phyloP scores from a whole-genome alignment of 2,797 vertebrate genomes.

The Sebastes diploproa region DNA sequence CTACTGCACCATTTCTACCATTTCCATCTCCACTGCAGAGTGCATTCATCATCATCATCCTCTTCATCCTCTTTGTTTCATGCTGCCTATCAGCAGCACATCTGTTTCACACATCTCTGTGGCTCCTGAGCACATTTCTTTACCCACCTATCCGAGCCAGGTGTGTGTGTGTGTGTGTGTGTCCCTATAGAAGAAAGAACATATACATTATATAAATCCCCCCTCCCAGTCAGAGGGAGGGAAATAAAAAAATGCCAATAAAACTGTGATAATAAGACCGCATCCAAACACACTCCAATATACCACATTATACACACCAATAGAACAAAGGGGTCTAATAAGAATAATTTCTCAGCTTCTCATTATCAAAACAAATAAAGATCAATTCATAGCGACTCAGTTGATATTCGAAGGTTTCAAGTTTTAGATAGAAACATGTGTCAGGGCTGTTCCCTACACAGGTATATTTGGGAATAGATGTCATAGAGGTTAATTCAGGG shows the following conservation, averaged over 20 bases:
- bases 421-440: not conserved
- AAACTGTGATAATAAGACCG: not conserved
- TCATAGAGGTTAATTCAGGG: conserved; percentile 4
- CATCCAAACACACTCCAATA: not conserved
- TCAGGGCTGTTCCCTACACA: not conserved
- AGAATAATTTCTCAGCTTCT: not conserved
- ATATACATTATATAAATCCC: not conserved
- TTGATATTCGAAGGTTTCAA: conserved; percentile 1
- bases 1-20: conserved; percentile 33
- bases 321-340: not conserved
- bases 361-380: not conserved
- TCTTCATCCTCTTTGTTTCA: conserved; percentile 30
- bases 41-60: conserved; percentile 4
- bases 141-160: not conserved
- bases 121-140: conserved; percentile 25
- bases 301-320: not conserved
- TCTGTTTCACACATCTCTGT: conserved; percentile 36
- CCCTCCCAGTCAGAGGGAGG: not conserved
- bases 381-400: not conserved
- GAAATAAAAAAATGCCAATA: not conserved
- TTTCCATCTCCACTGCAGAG: conserved; percentile 31
- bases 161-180: not conserved
- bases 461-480: not conserved
- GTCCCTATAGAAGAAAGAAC: not conserved
- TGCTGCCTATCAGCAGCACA: conserved; percentile 35